These are phyloP conservation scores for Monopterus albus DNA, from an alignment of 2,113 vertebrate species.

Conservation along the genomic window DNA sequence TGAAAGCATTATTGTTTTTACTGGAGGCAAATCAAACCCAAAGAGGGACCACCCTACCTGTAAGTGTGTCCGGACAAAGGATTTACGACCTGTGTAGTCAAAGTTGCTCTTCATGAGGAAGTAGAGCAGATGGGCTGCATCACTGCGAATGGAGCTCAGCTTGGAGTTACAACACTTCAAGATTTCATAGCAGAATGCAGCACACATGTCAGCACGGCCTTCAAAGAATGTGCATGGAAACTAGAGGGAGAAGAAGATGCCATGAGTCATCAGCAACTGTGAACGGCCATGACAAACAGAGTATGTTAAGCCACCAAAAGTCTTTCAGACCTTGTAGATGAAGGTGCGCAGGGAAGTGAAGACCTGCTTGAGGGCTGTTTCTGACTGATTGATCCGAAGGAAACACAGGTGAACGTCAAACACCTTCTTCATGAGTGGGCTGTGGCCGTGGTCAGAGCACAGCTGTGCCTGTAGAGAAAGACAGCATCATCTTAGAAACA, in stretches of 20 bases:
- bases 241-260: conserved; percentile 70
- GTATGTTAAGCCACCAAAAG: rapidly evolving
- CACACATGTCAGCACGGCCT: conserved; percentile 97
- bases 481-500: not conserved
- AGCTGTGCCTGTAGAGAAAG: conserved; percentile 87
- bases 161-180: conserved; percentile 98
- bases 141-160: conserved; percentile 93
- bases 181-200: conserved; percentile 96
- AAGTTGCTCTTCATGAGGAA: conserved; percentile 99
- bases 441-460: conserved; percentile 93
- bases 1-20: too few species aligned
- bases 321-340: conserved; percentile 92
- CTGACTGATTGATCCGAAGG: conserved; percentile 96
- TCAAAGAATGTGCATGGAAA: conserved; percentile 97
- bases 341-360: conserved; percentile 93
- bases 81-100: conserved; percentile 97
- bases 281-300: not conserved
- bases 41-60: conserved; percentile 81
- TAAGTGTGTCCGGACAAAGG: conserved; percentile 95
- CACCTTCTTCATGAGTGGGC: conserved; percentile 98
- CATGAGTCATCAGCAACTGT: not conserved
- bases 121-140: conserved; percentile 96
- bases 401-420: conserved; percentile 97
- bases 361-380: conserved; percentile 93
- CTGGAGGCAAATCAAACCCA: not conserved